These are phyloP conservation scores for Brachyalestes nurse DNA, from an alignment of 2,797 vertebrate genomes.

Conservation along the genomic window DNA sequence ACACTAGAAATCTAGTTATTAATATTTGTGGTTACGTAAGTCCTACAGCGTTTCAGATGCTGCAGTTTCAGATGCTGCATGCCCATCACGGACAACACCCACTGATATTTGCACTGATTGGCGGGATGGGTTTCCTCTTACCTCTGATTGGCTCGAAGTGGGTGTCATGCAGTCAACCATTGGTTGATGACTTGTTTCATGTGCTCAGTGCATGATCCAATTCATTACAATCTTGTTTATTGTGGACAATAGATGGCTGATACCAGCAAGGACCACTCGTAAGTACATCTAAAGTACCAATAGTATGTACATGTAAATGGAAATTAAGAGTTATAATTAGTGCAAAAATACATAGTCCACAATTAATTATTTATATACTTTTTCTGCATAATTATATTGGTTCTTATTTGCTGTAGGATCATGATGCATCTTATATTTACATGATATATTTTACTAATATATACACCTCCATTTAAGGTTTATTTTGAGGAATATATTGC, in stretches of 20 bases:
- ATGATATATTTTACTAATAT: too few species aligned
- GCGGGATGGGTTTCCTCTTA: not conserved
- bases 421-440: too few species aligned
- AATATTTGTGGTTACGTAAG: not conserved
- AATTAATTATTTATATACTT: not conserved
- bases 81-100: not conserved
- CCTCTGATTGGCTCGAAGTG: slow-evolving; percentile 4
- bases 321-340: not conserved
- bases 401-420: not conserved
- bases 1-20: not conserved
- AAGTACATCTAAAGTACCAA: not conserved
- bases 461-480: not conserved
- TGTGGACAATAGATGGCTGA: slow-evolving; percentile 7
- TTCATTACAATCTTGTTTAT: slow-evolving; percentile 19
- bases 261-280: not conserved
- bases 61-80: not conserved
- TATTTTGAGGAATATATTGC: not conserved
- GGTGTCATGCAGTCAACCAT: slow-evolving; percentile 24
- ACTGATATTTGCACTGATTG: not conserved
- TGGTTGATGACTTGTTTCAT: slow-evolving; percentile 32
- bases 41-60: not conserved
- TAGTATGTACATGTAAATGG: not conserved
- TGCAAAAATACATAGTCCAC: not conserved
- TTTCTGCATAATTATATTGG: not conserved
- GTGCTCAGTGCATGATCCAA: slow-evolving; percentile 43